Evolutionary conservation across 2,888 invertebrate genomes (phyloP), one percentile per base, ranked within the genome.

Genomic region (Rhyacophila evoluta): DNA sequence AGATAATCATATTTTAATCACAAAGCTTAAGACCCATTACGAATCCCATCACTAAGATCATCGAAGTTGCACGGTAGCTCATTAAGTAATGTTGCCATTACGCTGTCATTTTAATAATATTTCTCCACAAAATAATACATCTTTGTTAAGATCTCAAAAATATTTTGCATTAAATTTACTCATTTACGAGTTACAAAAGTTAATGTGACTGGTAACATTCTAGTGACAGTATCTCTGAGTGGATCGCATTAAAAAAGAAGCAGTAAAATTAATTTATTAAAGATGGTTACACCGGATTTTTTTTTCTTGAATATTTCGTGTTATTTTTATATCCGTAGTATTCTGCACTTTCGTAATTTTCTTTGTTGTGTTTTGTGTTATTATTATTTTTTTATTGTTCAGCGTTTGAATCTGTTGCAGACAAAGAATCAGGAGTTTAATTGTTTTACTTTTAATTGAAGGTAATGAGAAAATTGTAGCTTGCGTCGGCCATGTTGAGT

Each of bases 361-460:
- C 76, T 76, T 79, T 79, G 76, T 79, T 76, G 67, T 68, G 71
- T 55, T 41, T 74, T 39, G 72, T 68, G 70, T 75, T 74, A 75
- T 79, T 79, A 79, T 79, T 79, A 75, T 79, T 75, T 55, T n/a
- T 55, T 78, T 74, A 70, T 78, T 55, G 36, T 75, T 72, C 68
- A 28, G 29, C 74, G 74, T 72, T 79, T 79, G 72, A 79, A 79
- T 75, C 75, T 79, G 72, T 72, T 78, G 55, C 74, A 80, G 80
- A 81, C 81, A 81, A 81, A 81, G 81, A 74, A 79, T 75, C 75
- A 68, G 73, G 79, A 76, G 70, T 79, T 81, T 80, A 80, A 81
- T 80, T 80, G 81, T 81, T 81, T 81, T 81, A 77, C 68, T 77
- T 81, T 81, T 81, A 81, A 81, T 81, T 81, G 79, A 77, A 81